A percentile compares a stretch with the other conserved stretches of the same genome.
Evolutionary conservation across 2,797 vertebrate genomes (phyloP).

Genomic region (Synanceia verrucosa): DNA sequence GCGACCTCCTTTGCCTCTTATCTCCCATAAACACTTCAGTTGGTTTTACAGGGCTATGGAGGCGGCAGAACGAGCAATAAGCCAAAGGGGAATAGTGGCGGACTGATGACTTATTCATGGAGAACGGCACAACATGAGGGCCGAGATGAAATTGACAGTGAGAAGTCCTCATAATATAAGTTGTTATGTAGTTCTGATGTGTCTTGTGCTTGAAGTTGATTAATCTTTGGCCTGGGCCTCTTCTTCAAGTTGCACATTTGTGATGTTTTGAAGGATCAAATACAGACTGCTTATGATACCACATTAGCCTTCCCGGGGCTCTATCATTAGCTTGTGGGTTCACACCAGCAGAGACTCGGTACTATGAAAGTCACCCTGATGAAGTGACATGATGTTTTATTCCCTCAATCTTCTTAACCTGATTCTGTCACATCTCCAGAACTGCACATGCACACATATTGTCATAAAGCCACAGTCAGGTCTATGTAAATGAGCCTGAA

Average conservation of each 20-base stretch:
- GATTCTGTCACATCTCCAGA: slow-evolving; percentile 73
- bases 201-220: slow-evolving; percentile 43
- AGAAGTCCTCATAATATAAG: slow-evolving; percentile 40
- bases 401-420: slow-evolving; percentile 71
- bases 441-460: slow-evolving; percentile 45
- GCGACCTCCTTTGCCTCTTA: slow-evolving; percentile 80
- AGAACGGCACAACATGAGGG: slow-evolving; percentile 61
- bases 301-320: slow-evolving; percentile 39
- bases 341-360: slow-evolving; percentile 48
- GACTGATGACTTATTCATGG: slow-evolving; percentile 82
- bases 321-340: slow-evolving; percentile 51
- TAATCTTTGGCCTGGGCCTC: slow-evolving; percentile 30
- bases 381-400: slow-evolving; percentile 67
- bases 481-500: slow-evolving; percentile 51
- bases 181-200: slow-evolving; percentile 43
- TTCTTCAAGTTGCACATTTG: neutral
- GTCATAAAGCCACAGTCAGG: slow-evolving; percentile 55
- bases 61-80: slow-evolving; percentile 63
- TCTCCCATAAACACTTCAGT: slow-evolving; percentile 83
- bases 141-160: slow-evolving; percentile 65
- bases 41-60: slow-evolving; percentile 77
- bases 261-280: slow-evolving; percentile 18
- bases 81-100: slow-evolving; percentile 63
- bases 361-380: slow-evolving; percentile 58
- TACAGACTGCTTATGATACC: neutral